Base-by-base conservation (phyloP, 2,888 invertebrate species). In the Tromatobia lineatoria region DNA sequence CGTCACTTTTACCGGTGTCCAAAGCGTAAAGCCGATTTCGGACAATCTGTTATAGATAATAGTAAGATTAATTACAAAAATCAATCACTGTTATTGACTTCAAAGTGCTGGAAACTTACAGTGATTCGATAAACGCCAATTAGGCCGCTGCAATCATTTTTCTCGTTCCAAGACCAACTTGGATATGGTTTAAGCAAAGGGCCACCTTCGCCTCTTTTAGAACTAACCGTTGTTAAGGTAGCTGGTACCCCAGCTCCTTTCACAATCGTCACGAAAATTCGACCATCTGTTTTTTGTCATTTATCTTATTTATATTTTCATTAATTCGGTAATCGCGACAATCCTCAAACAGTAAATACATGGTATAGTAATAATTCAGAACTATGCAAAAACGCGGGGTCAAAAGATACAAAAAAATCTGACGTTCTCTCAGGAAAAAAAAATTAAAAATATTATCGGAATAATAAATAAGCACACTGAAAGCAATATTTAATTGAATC, bases 81-180 rank as follows among this genome's bases (percentile, higher is more conserved):
- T n/a, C 3, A 2, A 29, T 25, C 25, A 15, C 95, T 96, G 7
- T 10, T 34, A 8, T 61, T 61, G 10, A 34, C 42, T 18, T 15
- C 15, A 57, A 34, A 18, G 67, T n/a, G 11, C 4, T 23, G 38
- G n/a, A 18, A 86, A 95, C 95, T 94, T 93, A 97, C 97, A 88
- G 95, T 95, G 13, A 96, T 94, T 91, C 97, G 94, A 89, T 96
- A 97, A 3, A 96, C 97, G 0, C 97, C 97, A 0, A 96, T 96
- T 50, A 97, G 94, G n/a, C 96, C 95, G 42, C 95, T 94, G 89
- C 96, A 96, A 91, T 95, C 79, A 0, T 95, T 95, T 87, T 95
- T 95, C 85, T 96, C 95, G 45, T 84, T 95, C 95, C 95, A 95
- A n/a, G 94, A 91, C 93, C 96, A 96, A 92, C 94, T 94, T 0